These are phyloP conservation scores for Macrosteles quadrilineatus DNA, from an alignment of 1,140 invertebrate species.

Conservation along the genomic window DNA sequence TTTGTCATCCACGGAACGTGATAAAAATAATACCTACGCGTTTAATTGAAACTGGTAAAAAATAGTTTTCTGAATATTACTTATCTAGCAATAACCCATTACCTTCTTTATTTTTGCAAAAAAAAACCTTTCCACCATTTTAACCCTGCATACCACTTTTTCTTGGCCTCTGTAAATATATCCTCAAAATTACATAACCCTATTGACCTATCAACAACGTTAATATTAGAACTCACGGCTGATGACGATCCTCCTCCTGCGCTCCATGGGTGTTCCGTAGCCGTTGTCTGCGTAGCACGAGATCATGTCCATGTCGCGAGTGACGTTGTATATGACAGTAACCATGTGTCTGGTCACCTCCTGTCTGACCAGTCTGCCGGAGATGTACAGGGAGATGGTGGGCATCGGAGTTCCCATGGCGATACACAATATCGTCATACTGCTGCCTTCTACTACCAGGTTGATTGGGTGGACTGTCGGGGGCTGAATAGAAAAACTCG, in stretches of 20 bases:
- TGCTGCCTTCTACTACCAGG: slow-evolving; percentile 76
- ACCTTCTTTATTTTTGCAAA: no score
- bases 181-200: no score
- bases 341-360: slow-evolving; percentile 79
- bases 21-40: no score
- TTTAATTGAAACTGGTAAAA: no score
- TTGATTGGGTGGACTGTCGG: slow-evolving; percentile 80
- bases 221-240: slow-evolving; percentile 77
- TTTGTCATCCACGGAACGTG: no score
- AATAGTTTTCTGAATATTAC: no score
- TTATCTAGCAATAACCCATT: no score
- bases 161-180: no score
- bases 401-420: slow-evolving; percentile 81
- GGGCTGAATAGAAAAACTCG: slow-evolving; percentile 61
- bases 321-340: slow-evolving; percentile 77
- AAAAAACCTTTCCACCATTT: no score
- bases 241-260: slow-evolving; percentile 71
- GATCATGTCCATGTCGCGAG: slow-evolving; percentile 77
- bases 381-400: slow-evolving; percentile 76
- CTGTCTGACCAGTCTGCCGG: slow-evolving; percentile 70
- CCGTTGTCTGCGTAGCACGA: slow-evolving; percentile 85
- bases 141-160: no score
- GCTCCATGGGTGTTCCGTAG: slow-evolving; percentile 80
- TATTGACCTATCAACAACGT: no score
- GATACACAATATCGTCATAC: slow-evolving; percentile 81